phyloP scores from a whole-genome alignment of 2,113 vertebrate species.

The Tychaedon coryphoeus region DNA sequence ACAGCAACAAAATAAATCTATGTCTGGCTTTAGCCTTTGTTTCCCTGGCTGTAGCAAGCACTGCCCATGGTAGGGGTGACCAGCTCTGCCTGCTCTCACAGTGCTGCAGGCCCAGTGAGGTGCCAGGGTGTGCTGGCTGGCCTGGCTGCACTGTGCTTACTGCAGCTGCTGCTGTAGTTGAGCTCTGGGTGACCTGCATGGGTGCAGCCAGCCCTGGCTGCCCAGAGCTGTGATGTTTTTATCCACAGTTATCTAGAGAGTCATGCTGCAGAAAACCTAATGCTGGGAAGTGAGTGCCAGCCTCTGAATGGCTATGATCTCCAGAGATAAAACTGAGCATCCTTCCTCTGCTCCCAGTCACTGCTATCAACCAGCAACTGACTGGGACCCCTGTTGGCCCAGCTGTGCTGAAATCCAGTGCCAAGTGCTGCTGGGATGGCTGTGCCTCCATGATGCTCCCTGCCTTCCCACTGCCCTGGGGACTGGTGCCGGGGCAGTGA shows the following conservation, averaged over 20 bases:
- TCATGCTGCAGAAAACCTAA: neutral
- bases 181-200: neutral
- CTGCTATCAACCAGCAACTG: neutral
- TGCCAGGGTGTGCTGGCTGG: rapidly evolving
- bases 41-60: neutral
- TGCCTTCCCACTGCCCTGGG: neutral
- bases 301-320: neutral
- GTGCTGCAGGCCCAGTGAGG: neutral
- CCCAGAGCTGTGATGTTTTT: neutral
- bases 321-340: neutral
- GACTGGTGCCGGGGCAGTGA: neutral
- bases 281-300: no score
- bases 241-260: neutral
- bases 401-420: rapidly evolving
- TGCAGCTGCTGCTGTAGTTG: neutral
- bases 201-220: neutral
- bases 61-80: rapidly evolving
- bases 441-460: neutral
- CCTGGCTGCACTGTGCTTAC: rapidly evolving
- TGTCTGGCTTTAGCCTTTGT: neutral
- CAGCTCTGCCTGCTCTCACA: neutral
- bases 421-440: rapidly evolving
- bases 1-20: neutral
- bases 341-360: neutral
- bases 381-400: neutral